Evolutionary conservation across 1,140 invertebrate genomes (phyloP).

Genomic region (Meloidogyne chitwoodi): DNA sequence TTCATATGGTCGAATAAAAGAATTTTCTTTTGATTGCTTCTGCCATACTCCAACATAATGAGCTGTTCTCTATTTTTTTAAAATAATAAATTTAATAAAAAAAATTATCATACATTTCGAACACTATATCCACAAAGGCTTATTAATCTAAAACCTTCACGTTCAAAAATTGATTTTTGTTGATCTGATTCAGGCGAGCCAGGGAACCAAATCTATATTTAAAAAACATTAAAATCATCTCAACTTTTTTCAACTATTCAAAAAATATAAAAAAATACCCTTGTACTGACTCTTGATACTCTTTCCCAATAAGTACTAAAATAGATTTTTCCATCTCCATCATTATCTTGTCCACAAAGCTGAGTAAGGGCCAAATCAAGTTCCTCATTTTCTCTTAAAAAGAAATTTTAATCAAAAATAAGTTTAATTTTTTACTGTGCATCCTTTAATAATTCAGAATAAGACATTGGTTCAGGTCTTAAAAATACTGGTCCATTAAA

Average conservation of each 20-base stretch:
- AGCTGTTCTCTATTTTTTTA: conserved; percentile 38
- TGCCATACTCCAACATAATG: conserved; percentile 57
- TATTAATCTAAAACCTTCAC: conserved; percentile 49
- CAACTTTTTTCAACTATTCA: not conserved
- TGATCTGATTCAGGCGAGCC: conserved; percentile 51
- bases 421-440: conserved; percentile 27
- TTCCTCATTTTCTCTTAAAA: conserved; percentile 53
- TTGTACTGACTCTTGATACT: conserved; percentile 44
- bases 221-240: not conserved
- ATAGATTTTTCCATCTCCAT: conserved; percentile 44
- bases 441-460: conserved; percentile 47
- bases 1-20: conserved; percentile 14
- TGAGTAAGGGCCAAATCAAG: conserved; percentile 55
- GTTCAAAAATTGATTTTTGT: conserved; percentile 49
- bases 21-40: conserved; percentile 40
- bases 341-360: conserved; percentile 54
- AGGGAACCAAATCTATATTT: conserved; percentile 56
- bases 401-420: conserved; percentile 2
- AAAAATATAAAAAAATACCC: conserved; percentile 41
- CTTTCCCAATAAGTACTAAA: conserved; percentile 58
- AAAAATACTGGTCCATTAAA: conserved; percentile 54
- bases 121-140: conserved; percentile 52
- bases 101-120: conserved; percentile 21
- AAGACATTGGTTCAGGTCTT: conserved; percentile 54
- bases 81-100: not conserved